Base-by-base conservation (phyloP, 2,888 invertebrate species). In the Phasia obesa region DNA sequence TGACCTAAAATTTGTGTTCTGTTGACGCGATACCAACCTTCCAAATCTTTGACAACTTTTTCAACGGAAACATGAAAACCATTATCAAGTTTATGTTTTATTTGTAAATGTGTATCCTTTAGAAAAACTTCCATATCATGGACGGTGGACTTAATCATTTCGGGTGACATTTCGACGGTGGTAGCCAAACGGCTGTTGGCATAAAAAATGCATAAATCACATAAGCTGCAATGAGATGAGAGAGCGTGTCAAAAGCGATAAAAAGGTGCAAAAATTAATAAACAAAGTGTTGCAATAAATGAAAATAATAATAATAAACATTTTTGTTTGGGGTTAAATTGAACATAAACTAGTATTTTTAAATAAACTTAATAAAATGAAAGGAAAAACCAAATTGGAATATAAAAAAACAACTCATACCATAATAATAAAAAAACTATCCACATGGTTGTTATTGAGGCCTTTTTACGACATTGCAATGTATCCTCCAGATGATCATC, bases 111-210 rank as follows among this genome's bases (percentile, higher is more conserved):
- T n/a, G 94, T 93, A 87, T 94, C 94, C 86, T 93, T 92, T 75
- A 94, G 91, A 88, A 94, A 95, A 73, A 93, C 92, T 87, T 93
- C 92, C 65, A 94, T 90, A 88, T 95, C 95, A 85, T 93, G 92
- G 62, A 94, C 92, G 42, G 94, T 93, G 19, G 93, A 92, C 86
- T 93, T 92, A 71, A 93, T 89, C 83, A 93, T 92, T 79, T 92
- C 90, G 51, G 93, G 93, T 67, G 93, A 92, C 88, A 92, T 92
- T 78, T 92, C 91, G 81, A 94, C 91, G 25, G 93, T 93, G 73
- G 91, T 89, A 57, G 93, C 92, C 74, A 94, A 92, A 85, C 93
- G 93, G 88, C 94, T 94, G 90, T 94, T 95, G 86, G 93, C 93
- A 84, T 93, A 92, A 86, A 94, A 92, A 92, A 94, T 94, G 84